A percentile compares a stretch with the other conserved stretches of the same genome.
Conservation (phyloP, 2,797 vertebrate species). For the Ctenopoma kingsleyae region DNA sequence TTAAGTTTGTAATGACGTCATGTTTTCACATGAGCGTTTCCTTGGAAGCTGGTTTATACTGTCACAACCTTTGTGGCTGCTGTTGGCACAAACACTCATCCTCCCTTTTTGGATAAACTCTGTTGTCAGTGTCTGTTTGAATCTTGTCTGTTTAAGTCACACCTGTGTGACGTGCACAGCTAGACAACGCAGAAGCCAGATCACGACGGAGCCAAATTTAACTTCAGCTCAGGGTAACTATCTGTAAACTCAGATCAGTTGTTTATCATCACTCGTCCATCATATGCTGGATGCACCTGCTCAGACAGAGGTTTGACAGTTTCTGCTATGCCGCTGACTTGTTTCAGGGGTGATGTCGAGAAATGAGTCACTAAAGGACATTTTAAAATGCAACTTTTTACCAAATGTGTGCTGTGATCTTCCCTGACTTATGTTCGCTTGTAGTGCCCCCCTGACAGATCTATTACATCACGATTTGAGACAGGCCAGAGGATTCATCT, state of each 20-base stretch:
- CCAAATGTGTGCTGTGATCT: too few species aligned
- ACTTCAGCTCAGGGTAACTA: background rate
- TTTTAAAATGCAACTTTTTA: too few species aligned
- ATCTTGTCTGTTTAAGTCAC: constrained; percentile 27
- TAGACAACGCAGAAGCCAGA: background rate
- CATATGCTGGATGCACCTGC: background rate
- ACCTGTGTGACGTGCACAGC: constrained; percentile 22
- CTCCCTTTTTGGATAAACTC: constrained; percentile 10
- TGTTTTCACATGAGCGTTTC: constrained; percentile 8
- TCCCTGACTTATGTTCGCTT: too few species aligned
- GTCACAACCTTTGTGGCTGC: constrained; percentile 33
- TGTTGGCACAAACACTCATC: background rate
- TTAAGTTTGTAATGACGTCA: background rate
- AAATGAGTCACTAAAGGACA: too few species aligned
- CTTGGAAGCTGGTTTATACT: constrained; percentile 11
- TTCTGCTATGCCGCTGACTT: background rate
- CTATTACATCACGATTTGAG: too few species aligned
- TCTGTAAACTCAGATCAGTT: background rate
- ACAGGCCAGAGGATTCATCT: too few species aligned
- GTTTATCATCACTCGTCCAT: background rate
- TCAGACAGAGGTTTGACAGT: background rate
- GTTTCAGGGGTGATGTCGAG: too few species aligned
- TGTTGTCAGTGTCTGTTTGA: constrained; percentile 16
- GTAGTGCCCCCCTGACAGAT: too few species aligned
- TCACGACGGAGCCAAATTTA: background rate